These are phyloP conservation scores for Sarcophilus harrisii DNA, from an alignment of 2,797 vertebrate species.

Conservation along the genomic window DNA sequence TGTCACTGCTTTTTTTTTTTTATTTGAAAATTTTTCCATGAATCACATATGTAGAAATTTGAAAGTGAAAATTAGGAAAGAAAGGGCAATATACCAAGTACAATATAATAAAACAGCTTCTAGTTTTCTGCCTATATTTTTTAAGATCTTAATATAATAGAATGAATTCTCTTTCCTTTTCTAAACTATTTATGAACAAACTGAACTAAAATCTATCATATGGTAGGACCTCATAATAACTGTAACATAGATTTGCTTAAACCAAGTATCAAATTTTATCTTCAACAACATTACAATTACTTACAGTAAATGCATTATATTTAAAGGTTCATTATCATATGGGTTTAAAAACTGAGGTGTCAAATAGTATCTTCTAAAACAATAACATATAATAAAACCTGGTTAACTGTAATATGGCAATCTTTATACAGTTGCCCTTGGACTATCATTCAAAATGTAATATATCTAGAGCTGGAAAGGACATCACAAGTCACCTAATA, in stretches of 20 bases:
- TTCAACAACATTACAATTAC: background rate
- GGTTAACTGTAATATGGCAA: background rate
- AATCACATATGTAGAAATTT: background rate
- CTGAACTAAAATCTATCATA: background rate
- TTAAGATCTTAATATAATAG: background rate
- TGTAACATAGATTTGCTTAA: background rate
- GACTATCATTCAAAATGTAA: background rate
- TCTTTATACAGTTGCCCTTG: background rate
- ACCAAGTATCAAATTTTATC: background rate
- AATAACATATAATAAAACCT: background rate
- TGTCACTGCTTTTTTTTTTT: background rate
- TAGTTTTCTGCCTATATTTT: background rate
- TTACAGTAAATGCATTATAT: background rate
- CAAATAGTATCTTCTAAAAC: background rate
- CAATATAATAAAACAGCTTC: background rate
- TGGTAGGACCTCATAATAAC: background rate
- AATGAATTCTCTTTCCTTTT: background rate
- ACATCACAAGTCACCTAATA: background rate
- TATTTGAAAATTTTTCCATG: background rate
- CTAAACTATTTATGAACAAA: background rate
- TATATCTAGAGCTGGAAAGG: background rate
- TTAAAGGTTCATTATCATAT: background rate
- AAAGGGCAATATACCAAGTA: background rate
- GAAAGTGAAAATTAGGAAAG: background rate
- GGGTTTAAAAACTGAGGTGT: background rate